phyloP scores from a whole-genome alignment of 92 coral and sea anemone genomes.

The Siderastrea radians region DNA sequence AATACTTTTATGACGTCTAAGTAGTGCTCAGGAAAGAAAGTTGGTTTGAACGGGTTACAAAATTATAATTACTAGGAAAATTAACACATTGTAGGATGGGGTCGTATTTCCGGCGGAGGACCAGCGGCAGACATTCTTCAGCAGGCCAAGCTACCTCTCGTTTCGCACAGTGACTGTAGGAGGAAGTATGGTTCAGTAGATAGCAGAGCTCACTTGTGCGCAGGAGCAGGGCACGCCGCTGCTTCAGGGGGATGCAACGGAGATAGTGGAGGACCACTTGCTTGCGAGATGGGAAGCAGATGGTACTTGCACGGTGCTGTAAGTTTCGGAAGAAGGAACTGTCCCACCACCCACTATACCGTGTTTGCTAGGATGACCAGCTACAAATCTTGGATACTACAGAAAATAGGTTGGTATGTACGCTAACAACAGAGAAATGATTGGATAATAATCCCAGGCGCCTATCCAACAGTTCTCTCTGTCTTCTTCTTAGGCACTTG shows the following conservation, averaged over 20 bases:
- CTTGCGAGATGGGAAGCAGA: conserved; percentile 72
- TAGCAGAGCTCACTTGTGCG: conserved; percentile 72
- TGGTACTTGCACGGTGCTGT: conserved; percentile 36
- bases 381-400: conserved; percentile 66
- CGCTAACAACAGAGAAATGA: too few species aligned
- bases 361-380: conserved; percentile 73
- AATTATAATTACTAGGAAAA: neutral
- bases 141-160: conserved; percentile 75
- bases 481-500: too few species aligned
- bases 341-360: conserved; percentile 77
- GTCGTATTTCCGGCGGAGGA: conserved; percentile 66
- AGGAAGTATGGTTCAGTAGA: conserved; percentile 63
- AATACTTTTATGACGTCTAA: too few species aligned
- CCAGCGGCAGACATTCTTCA: conserved; percentile 69
- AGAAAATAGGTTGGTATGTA: conserved; percentile 46
- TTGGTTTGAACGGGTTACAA: too few species aligned
- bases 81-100: conserved; percentile 67
- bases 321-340: conserved; percentile 58
- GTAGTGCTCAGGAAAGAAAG: too few species aligned
- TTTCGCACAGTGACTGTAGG: conserved; percentile 64
- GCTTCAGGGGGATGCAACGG: conserved; percentile 84
- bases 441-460: too few species aligned
- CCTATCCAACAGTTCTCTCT: too few species aligned
- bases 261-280: conserved; percentile 85
- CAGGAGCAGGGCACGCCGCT: conserved; percentile 64